Conservation (phyloP, 2,888 invertebrate species). For the Congeria kusceri region DNA sequence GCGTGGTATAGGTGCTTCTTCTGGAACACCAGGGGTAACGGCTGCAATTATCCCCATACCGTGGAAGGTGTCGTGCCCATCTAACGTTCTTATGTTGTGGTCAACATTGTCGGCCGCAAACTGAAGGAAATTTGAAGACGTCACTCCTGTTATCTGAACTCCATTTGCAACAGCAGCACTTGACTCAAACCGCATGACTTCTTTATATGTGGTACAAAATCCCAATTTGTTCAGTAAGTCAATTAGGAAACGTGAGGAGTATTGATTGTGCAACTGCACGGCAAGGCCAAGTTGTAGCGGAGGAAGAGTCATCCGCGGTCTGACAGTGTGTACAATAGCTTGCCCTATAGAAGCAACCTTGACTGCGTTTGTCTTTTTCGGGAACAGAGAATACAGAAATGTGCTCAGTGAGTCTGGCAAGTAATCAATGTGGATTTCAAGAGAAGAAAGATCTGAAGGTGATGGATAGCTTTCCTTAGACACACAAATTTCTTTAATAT, state of each 20-base stretch:
- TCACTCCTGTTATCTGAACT: conserved; percentile 32
- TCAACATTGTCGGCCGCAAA: conserved; percentile 73
- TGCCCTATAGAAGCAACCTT: conserved; percentile 59
- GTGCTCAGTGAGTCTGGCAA: conserved; percentile 27
- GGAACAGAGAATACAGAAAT: conserved; percentile 39
- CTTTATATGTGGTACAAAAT: conserved; percentile 60
- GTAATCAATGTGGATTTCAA: conserved; percentile 6
- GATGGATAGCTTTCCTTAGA: conserved; percentile 29
- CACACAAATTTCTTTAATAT: conserved; percentile 50
- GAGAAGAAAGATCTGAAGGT: conserved; percentile 11
- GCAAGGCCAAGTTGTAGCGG: conserved; percentile 64
- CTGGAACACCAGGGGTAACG: conserved; percentile 52
- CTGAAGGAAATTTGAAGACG: conserved; percentile 47
- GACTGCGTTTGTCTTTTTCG: neutral
- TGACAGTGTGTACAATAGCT: conserved; percentile 59
- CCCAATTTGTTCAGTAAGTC: conserved; percentile 61
- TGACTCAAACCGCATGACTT: conserved; percentile 62
- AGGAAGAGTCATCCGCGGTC: conserved; percentile 47
- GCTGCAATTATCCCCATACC: conserved; percentile 73
- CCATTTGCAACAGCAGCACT: conserved; percentile 55
- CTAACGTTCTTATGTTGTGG: conserved; percentile 67
- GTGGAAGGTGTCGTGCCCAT: conserved; percentile 70
- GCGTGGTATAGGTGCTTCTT: too few relatives aligned
- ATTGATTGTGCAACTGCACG: conserved; percentile 55
- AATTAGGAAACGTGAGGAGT: conserved; percentile 60